Conservation (phyloP, 2,888 invertebrate species). For the Rotaria magnacalcarata region DNA sequence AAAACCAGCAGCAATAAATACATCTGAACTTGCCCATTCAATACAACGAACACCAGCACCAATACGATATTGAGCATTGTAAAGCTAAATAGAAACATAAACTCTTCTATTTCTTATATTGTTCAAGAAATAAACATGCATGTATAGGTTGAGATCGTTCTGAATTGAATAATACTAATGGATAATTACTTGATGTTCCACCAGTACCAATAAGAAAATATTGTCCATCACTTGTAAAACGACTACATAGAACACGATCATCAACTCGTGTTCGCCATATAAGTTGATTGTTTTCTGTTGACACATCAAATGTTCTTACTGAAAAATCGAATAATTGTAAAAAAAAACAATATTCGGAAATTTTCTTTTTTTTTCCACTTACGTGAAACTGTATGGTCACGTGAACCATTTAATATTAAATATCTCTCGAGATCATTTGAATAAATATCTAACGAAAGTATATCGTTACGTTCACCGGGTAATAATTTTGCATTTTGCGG, state of each 20-base stretch:
- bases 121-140: not conserved
- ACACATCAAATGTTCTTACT: not conserved
- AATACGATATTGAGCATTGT: not conserved
- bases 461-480: not conserved
- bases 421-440: not conserved
- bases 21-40: not conserved
- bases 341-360: too few species aligned
- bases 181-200: not conserved
- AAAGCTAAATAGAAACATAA: not conserved
- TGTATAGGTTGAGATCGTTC: not conserved
- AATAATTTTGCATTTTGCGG: not conserved
- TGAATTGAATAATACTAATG: not conserved
- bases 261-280: not conserved
- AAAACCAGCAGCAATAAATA: slow-evolving; percentile 1
- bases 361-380: not conserved
- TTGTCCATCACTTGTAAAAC: not conserved
- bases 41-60: slow-evolving; percentile 20
- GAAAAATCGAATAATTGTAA: not conserved
- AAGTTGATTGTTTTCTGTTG: not conserved
- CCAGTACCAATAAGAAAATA: not conserved
- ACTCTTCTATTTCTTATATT: not conserved
- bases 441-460: slow-evolving; percentile 20
- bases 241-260: slow-evolving; percentile 5
- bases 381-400: not conserved
- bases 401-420: slow-evolving; percentile 5